A percentile compares a stretch with the other conserved stretches of the same genome.
These are phyloP conservation scores for Thera britannica DNA, from an alignment of 2,888 invertebrate species.

Conservation along the genomic window DNA sequence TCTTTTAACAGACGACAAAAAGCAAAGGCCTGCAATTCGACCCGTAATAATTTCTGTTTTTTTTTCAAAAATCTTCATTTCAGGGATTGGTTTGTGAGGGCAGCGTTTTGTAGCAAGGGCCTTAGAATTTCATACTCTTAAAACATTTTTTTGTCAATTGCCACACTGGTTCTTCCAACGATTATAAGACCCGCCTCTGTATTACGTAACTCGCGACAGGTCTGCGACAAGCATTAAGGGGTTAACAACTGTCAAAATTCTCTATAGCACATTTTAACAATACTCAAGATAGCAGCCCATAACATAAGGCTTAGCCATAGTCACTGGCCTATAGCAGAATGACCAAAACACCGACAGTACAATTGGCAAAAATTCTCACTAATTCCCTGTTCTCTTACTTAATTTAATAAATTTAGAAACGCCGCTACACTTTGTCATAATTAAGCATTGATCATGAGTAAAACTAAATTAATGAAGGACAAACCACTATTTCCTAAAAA, in stretches of 20 bases:
- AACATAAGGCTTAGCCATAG: no score
- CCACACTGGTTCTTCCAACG: background rate
- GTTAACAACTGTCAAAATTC: no score
- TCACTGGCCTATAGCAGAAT: background rate
- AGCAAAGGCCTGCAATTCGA: background rate
- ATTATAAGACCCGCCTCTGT: background rate
- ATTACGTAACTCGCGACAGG: background rate
- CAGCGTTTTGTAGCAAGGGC: background rate
- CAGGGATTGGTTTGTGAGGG: no score
- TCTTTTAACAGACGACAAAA: background rate
- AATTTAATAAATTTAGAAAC: background rate
- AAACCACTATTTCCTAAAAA: background rate
- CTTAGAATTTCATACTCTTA: background rate
- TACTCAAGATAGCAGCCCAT: no score
- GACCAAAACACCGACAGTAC: conserved; percentile 7
- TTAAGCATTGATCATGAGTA: background rate
- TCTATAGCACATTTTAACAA: no score
- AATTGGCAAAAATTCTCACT: conserved; percentile 46
- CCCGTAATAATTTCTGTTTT: background rate
- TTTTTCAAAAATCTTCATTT: no score
- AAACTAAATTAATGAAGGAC: background rate
- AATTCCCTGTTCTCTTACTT: conserved; percentile 43
- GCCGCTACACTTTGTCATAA: background rate
- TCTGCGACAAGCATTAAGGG: background rate
- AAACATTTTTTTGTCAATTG: background rate